Conservation (phyloP, 2,113 vertebrate genomes). For the Megalops atlanticus region DNA sequence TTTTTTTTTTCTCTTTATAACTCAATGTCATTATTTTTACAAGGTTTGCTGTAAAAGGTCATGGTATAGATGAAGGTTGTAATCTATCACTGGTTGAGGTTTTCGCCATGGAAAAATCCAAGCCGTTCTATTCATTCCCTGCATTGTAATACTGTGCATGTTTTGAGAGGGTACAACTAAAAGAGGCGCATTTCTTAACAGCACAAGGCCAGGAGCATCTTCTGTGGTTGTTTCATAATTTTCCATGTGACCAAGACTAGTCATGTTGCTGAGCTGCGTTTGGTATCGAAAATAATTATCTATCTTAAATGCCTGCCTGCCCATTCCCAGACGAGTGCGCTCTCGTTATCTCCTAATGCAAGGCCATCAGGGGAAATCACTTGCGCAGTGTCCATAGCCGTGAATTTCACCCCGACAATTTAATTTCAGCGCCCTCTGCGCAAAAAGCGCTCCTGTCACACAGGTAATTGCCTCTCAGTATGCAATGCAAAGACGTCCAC, state of each 20-base stretch:
- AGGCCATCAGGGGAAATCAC: background rate
- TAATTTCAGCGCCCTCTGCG: background rate
- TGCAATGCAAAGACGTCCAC: too few species aligned
- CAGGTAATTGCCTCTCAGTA: background rate
- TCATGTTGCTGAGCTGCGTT: background rate
- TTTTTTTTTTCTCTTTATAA: background rate
- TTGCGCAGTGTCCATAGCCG: background rate
- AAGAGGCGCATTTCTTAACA: too few species aligned
- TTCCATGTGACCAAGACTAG: background rate
- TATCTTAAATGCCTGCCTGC: too few species aligned
- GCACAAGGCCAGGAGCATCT: background rate
- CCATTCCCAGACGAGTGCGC: too few species aligned
- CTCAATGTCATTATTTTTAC: background rate
- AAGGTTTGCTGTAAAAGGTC: background rate
- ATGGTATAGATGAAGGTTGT: background rate
- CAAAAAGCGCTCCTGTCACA: background rate
- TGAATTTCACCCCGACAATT: background rate
- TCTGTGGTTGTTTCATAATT: background rate
- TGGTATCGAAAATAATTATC: background rate
- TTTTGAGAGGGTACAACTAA: too few species aligned
- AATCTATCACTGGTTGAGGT: background rate
- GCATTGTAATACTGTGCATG: too few species aligned
- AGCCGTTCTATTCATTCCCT: background rate
- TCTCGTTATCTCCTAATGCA: background rate
- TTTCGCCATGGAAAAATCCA: background rate